Evolutionary conservation across 2,113 vertebrate species (phyloP).

Genomic region (Macquaria ambigua): DNA sequence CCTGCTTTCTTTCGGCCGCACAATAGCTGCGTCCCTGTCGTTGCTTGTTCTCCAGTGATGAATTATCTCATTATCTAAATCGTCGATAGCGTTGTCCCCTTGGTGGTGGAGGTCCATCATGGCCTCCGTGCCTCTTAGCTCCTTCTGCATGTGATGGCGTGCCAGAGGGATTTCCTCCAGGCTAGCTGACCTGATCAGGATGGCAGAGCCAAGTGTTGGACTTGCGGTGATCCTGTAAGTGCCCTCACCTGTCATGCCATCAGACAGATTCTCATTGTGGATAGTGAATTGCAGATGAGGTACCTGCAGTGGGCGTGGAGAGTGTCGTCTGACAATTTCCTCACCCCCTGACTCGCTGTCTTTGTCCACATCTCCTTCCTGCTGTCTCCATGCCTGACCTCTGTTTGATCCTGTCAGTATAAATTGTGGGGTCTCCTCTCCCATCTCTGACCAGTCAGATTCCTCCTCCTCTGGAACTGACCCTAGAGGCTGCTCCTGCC

Average conservation of each 20-base stretch:
- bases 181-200: constrained; percentile 82
- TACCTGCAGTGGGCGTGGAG: constrained; percentile 61
- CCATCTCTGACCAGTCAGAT: constrained; percentile 85
- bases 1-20: constrained; percentile 11
- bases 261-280: constrained; percentile 72
- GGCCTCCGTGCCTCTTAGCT: constrained; percentile 77
- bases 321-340: constrained; percentile 45
- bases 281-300: constrained; percentile 81
- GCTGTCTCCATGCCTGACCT: constrained; percentile 65
- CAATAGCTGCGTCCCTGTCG: constrained; percentile 15
- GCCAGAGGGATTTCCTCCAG: constrained; percentile 79
- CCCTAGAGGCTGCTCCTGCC: constrained; percentile 77
- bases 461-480: constrained; percentile 84
- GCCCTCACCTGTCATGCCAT: constrained; percentile 43
- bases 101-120: constrained; percentile 78
- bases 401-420: constrained; percentile 60
- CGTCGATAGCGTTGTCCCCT: constrained; percentile 36
- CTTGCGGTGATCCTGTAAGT: constrained; percentile 59
- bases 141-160: constrained; percentile 65
- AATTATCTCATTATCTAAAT: constrained; percentile 78
- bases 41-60: constrained; percentile 74
- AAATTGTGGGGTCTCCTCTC: constrained; percentile 74
- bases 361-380: constrained; percentile 69
- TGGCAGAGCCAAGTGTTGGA: constrained; percentile 65
- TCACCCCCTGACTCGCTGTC: constrained; percentile 78